Base-by-base conservation (phyloP, 2,797 vertebrate species). In the Oreochromis mossambicus region DNA sequence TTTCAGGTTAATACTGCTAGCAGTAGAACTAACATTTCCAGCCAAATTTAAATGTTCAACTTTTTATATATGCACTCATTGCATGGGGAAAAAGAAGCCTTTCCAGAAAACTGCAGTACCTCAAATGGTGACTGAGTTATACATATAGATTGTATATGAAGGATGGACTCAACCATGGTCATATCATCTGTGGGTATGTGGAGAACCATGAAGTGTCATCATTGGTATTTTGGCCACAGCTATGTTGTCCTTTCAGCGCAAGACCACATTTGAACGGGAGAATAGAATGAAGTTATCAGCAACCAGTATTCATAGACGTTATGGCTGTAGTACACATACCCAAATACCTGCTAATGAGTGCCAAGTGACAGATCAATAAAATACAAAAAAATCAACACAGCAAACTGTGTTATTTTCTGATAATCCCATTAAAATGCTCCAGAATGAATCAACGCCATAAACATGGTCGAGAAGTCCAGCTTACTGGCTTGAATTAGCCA, bases 41-140 rank as follows among this genome's bases (percentile, higher is more conserved):
- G 24, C 24, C 24, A 24, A 24, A 24, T 24, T 24, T 24, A 24
- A 24, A 24, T 24, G 24, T 24, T 24, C 24, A 24, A 24, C 24
- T 24, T 24, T 24, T 24, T 24, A 24, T 24, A 24, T 24, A 24
- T 24, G 24, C 24, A 24, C 24, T 24, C 24, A 24, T 24, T 24
- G 24, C 24, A 24, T 24, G 24, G 24, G 24, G 24, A 24, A 24
- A 24, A 24, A 24, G 24, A 24, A 24, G 24, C 24, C 24, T 24
- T 24, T 24, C 24, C 24, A 24, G 24, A 24, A 24, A 24, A 24
- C 24, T 24, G 24, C 24, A 24, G 24, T 24, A 24, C 24, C 24
- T 24, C 24, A 24, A 24, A 24, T 24, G 24, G 24, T 0, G 0
- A 58, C 5, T 58, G 26, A 32, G 26, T 58, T 58, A 58, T 58